Base-by-base conservation (phyloP, 2,888 invertebrate species). In the Latheticus oryzae region DNA sequence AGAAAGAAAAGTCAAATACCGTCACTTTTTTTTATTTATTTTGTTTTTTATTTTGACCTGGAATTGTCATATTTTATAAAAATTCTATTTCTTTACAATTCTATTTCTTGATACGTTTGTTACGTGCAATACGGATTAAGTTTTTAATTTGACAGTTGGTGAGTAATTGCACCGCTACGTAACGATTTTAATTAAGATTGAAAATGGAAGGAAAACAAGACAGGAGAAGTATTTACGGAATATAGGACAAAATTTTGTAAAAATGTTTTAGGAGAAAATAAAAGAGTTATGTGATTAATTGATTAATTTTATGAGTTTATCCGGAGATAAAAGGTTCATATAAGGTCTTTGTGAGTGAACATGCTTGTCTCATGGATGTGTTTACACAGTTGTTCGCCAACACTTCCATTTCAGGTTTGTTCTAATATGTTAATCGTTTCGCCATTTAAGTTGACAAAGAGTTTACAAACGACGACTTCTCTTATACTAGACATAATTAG, bases 341-440 rank as follows among this genome's bases (percentile, higher is more conserved):
- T 42, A 26, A 42, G 40, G 40, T 26, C 24, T 26, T 38, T 28
- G 8, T 15, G 19, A 16, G 5, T 23, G 38, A 38, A 5, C 3
- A 16, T 8, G 35, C 3, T 21, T 45, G 28, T 45, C n/a, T n/a
- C 45, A 2, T 42, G 28, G 23, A 38, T 28, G 45, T 45, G 45
- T 45, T 45, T 45, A 45, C 30, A 11, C 32, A 24, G 33, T 32
- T 33, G 47, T 33, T 23, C 13, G 23, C 11, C 24, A 19, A 47
- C 33, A 47, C 33, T 32, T 45, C 45, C 45, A 19, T 33, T 45
- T 19, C 32, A 15, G 32, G 45, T 47, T 47, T 15, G 32, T 33
- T 47, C 23, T 21, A 32, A 32, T 47, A 35, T 21, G 47, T 47
- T 47, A 47, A 47, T 45, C 28, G 9, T n/a, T 33, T 21, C 26